A percentile compares a stretch with the other conserved stretches of the same genome.
These are phyloP conservation scores for Callimorpha dominula DNA, from an alignment of 2,888 invertebrate species.

Conservation along the genomic window DNA sequence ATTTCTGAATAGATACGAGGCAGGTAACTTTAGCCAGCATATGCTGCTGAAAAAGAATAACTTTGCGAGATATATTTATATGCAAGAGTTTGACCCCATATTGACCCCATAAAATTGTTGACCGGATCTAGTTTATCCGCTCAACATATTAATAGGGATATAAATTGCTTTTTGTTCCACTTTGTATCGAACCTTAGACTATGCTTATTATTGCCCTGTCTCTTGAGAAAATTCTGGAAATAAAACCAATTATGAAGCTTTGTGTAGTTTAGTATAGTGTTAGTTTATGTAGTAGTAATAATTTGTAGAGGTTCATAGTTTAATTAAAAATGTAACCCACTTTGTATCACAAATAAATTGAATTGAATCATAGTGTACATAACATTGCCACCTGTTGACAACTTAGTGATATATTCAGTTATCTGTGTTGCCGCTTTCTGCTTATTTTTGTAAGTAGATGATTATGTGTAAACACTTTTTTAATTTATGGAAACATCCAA, in stretches of 20 bases:
- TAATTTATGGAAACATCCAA: constrained; percentile 74
- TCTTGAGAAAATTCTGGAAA: too few relatives aligned
- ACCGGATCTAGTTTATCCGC: too few relatives aligned
- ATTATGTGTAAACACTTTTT: constrained; percentile 59
- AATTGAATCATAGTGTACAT: too few relatives aligned
- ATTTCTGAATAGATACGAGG: neutral
- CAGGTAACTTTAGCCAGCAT: neutral
- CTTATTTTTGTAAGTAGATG: constrained; percentile 69
- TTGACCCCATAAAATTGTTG: too few relatives aligned
- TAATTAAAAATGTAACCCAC: too few relatives aligned
- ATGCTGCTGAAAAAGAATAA: neutral
- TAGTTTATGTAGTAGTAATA: too few relatives aligned
- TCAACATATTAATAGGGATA: neutral
- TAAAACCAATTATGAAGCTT: too few relatives aligned
- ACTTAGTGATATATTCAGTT: constrained; percentile 20
- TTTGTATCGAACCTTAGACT: too few relatives aligned
- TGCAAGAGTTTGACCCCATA: neutral
- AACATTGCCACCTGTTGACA: constrained; percentile 10
- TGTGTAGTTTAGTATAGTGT: too few relatives aligned
- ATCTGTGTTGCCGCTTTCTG: constrained; percentile 41
- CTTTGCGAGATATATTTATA: neutral
- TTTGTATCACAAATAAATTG: too few relatives aligned
- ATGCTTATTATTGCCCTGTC: too few relatives aligned
- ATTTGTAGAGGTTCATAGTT: too few relatives aligned
- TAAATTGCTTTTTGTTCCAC: neutral